Conservation (phyloP, 2,797 vertebrate genomes). For the Kryptopterus vitreolus region DNA sequence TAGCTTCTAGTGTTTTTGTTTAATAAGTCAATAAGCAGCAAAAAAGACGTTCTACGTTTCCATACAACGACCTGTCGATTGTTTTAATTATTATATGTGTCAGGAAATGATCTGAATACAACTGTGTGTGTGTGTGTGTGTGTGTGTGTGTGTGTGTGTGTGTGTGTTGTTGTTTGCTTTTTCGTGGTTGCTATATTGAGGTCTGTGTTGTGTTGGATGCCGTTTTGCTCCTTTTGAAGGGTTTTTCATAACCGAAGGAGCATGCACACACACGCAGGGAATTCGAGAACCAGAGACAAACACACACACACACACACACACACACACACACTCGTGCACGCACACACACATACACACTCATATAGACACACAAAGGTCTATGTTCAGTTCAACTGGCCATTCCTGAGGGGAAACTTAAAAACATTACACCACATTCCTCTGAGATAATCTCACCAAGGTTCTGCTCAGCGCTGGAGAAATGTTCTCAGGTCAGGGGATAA, state of each 20-base stretch:
- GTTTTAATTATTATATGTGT: not conserved
- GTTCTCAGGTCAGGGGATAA: constrained; percentile 1
- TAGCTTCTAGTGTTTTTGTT: not conserved
- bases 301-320: constrained; percentile 45
- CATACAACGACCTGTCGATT: not conserved
- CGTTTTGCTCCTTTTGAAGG: constrained; percentile 68
- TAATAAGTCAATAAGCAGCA: not conserved
- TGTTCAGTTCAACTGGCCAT: constrained; percentile 23
- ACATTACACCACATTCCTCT: not conserved
- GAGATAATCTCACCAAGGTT: not conserved
- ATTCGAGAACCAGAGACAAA: constrained; percentile 72
- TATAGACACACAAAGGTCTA: not conserved
- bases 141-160: constrained; percentile 15
- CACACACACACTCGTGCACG: constrained; percentile 20
- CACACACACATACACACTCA: constrained; percentile 4
- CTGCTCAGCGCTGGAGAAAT: not conserved
- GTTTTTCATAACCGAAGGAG: constrained; percentile 76
- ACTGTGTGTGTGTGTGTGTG: constrained; percentile 23
- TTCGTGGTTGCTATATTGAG: constrained; percentile 16
- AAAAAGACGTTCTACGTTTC: not conserved
- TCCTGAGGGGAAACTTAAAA: constrained; percentile 8
- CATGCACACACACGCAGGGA: constrained; percentile 75
- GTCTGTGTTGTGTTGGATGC: constrained; percentile 9
- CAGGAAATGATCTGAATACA: not conserved
- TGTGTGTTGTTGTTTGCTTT: not conserved